Percentiles rank a stretch among this genome's conserved stretches.
These are phyloP conservation scores for Crotalus viridis DNA, from an alignment of 2,113 vertebrate species.

Conservation along the genomic window DNA sequence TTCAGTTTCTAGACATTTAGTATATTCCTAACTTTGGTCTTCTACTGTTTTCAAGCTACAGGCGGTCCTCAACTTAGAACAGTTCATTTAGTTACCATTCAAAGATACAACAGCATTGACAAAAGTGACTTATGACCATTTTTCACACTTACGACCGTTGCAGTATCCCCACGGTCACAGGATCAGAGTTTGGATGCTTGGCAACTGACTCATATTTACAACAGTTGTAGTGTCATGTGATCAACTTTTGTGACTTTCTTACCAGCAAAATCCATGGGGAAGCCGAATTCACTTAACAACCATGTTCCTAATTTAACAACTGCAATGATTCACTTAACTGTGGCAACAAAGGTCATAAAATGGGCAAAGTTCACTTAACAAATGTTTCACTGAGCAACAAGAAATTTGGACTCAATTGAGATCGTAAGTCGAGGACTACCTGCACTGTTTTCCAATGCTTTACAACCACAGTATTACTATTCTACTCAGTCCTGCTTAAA, in stretches of 20 bases:
- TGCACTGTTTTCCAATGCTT: neutral
- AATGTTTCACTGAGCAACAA: neutral
- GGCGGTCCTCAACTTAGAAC: neutral
- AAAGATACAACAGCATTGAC: neutral
- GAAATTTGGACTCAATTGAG: neutral
- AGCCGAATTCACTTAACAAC: neutral
- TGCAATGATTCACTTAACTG: neutral
- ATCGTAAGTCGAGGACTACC: neutral
- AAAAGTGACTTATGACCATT: neutral
- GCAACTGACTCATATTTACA: neutral
- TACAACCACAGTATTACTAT: neutral
- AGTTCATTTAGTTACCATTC: neutral
- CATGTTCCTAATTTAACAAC: neutral
- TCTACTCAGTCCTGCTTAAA: neutral
- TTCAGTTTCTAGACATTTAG: neutral
- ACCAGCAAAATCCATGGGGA: neutral
- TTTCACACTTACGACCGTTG: neutral
- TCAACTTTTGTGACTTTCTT: neutral
- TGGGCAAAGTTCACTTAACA: neutral
- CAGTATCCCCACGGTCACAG: neutral
- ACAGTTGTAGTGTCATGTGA: neutral
- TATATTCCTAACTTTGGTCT: neutral
- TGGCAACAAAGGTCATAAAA: neutral
- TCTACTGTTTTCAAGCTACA: neutral
- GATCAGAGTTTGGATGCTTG: neutral